A percentile compares a stretch with the other conserved stretches of the same genome.
Evolutionary conservation across 1,140 invertebrate genomes (phyloP).

Genomic region (Drosophila burlai): DNA sequence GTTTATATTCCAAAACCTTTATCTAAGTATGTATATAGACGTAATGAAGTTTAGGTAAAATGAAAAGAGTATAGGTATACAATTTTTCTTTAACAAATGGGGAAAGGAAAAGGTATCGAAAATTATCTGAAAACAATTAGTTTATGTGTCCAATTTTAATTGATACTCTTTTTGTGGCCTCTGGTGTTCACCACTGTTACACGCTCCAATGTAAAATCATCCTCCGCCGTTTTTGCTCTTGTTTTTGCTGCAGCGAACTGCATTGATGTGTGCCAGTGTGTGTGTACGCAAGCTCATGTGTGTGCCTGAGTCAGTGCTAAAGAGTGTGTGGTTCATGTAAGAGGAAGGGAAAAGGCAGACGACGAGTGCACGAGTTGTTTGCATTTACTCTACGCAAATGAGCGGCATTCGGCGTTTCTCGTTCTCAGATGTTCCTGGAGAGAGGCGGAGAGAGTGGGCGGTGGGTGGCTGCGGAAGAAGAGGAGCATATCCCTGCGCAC

Average conservation of each 20-base stretch:
- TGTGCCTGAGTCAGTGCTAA: conserved; percentile 27
- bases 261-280: conserved; percentile 68
- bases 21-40: too few relatives aligned
- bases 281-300: conserved; percentile 38
- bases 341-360: conserved; percentile 27
- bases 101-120: too few relatives aligned
- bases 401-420: conserved; percentile 67
- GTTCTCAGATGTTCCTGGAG: conserved; percentile 52
- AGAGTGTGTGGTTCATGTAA: conserved; percentile 31
- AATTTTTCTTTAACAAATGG: too few relatives aligned
- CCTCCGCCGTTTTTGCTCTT: conserved; percentile 28
- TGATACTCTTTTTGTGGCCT: conserved; percentile 6
- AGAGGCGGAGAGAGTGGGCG: conserved; percentile 7
- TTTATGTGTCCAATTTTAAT: too few relatives aligned
- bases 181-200: conserved; percentile 55
- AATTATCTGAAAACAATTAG: too few relatives aligned
- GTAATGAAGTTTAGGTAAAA: too few relatives aligned
- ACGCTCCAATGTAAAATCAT: conserved; percentile 60
- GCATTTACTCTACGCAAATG: conserved; percentile 82
- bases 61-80: too few relatives aligned
- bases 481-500: conserved; percentile 36
- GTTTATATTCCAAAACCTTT: too few relatives aligned
- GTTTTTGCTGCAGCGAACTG: conserved; percentile 48
- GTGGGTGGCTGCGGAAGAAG: not conserved
- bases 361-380: conserved; percentile 67